These are phyloP conservation scores for Pomatostomus ruficeps DNA, from an alignment of 2,113 vertebrate genomes.

Conservation along the genomic window DNA sequence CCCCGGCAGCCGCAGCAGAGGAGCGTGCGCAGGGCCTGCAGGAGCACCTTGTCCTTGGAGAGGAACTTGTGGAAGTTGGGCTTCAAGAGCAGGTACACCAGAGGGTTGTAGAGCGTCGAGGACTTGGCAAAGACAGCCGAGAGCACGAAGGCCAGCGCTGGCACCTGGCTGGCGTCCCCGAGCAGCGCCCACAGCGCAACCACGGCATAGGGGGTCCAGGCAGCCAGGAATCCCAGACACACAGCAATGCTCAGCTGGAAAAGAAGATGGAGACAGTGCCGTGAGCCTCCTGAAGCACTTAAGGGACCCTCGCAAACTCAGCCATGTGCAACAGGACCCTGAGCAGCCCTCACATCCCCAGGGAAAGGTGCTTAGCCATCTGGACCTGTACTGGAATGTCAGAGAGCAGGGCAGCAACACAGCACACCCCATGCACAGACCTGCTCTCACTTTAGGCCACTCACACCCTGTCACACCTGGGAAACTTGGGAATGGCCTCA, in stretches of 20 bases:
- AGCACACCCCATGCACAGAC: rapidly evolving
- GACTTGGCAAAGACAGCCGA: slow-evolving; percentile 81
- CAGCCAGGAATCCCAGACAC: slow-evolving; percentile 81
- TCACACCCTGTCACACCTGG: not conserved
- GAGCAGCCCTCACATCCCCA: not conserved
- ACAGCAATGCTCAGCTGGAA: slow-evolving; percentile 78
- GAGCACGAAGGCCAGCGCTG: slow-evolving; percentile 76
- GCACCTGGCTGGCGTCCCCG: slow-evolving; percentile 62
- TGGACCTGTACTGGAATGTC: rapidly evolving
- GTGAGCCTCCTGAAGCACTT: rapidly evolving
- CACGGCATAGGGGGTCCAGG: slow-evolving; percentile 83
- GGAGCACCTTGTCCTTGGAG: slow-evolving; percentile 6
- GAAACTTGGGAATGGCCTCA: rapidly evolving
- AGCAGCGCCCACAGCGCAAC: slow-evolving; percentile 79
- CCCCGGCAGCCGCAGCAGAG: not conserved
- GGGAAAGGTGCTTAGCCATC: not conserved
- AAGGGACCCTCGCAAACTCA: rapidly evolving
- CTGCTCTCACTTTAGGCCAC: rapidly evolving
- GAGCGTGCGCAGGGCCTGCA: not conserved
- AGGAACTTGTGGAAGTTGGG: slow-evolving; percentile 79
- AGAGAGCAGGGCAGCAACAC: not conserved
- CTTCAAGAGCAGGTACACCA: slow-evolving; percentile 80
- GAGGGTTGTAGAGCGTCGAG: slow-evolving; percentile 82
- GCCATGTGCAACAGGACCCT: not conserved
- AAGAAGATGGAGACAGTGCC: rapidly evolving